Percentiles rank a stretch among this genome's conserved stretches.
Evolutionary conservation across 2,113 vertebrate species (phyloP).

Genomic region (Gorsachius goisagi): DNA sequence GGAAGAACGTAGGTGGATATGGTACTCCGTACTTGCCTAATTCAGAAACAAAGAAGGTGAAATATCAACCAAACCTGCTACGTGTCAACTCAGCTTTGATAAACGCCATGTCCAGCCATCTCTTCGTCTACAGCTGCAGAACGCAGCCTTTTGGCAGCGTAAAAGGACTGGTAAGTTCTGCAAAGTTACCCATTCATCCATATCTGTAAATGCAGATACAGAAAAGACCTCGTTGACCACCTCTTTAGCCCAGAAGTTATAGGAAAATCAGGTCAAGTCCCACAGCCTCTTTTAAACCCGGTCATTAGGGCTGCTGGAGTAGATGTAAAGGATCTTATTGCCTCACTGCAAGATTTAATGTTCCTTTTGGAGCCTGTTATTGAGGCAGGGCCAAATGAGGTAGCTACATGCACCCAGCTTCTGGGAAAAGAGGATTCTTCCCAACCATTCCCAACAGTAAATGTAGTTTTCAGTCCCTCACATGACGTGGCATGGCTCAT

Average conservation of each 20-base stretch:
- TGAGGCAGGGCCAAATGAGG: not conserved
- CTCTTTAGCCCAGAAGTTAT: not conserved
- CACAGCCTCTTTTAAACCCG: not conserved
- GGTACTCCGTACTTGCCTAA: conserved; percentile 81
- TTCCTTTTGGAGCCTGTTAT: not conserved
- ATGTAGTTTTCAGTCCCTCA: not conserved
- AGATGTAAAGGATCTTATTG: not conserved
- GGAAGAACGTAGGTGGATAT: conserved; percentile 80
- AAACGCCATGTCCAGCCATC: fast-evolving
- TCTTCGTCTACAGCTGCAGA: fast-evolving
- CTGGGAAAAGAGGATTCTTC: not conserved
- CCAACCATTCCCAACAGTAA: not conserved
- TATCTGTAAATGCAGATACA: not conserved
- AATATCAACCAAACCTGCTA: not conserved
- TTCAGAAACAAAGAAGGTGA: not conserved
- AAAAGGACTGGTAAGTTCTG: not conserved
- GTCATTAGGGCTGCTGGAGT: not conserved
- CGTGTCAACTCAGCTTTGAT: fast-evolving
- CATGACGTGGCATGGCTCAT: fast-evolving
- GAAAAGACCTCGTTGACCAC: not conserved
- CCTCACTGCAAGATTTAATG: not conserved
- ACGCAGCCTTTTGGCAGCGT: fast-evolving
- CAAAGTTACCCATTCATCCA: fast-evolving
- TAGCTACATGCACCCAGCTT: not conserved
- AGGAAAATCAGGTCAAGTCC: not conserved